Percentiles rank a stretch among this genome's conserved stretches.
phyloP scores from a whole-genome alignment of 2,797 vertebrate species.

The Anguilla anguilla region DNA sequence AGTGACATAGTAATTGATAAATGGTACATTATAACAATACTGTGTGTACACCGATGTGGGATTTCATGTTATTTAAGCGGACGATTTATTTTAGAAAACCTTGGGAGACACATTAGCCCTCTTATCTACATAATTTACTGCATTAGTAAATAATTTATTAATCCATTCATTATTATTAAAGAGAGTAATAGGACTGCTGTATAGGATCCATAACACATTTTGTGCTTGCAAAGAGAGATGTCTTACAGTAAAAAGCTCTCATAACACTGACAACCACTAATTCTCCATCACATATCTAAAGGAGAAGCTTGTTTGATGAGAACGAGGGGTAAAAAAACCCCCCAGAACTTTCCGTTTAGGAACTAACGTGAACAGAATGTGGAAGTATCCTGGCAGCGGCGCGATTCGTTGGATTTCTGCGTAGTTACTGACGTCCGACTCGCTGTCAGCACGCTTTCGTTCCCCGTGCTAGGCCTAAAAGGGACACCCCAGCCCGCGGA shows the following conservation, averaged over 20 bases:
- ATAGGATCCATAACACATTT: not conserved
- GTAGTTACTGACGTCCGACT: not conserved
- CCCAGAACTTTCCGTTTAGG: not conserved
- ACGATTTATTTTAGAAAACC: not conserved
- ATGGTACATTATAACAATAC: not conserved
- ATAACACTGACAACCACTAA: not conserved
- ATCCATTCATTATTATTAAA: not conserved
- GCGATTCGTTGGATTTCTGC: not conserved
- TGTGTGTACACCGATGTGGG: not conserved
- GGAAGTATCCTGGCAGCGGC: not conserved
- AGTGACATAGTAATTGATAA: not conserved
- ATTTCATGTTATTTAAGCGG: not conserved
- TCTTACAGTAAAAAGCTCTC: not conserved
- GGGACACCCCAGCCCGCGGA: not conserved
- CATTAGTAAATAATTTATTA: too few species aligned
- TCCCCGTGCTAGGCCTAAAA: not conserved
- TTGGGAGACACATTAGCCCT: not conserved
- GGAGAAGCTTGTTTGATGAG: not conserved
- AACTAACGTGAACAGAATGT: not conserved
- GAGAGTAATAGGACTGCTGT: not conserved
- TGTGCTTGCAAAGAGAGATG: not conserved
- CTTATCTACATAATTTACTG: not conserved
- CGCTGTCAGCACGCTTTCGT: too few species aligned
- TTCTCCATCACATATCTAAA: not conserved
- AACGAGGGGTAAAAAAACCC: not conserved